Evolutionary conservation across 2,888 invertebrate genomes (phyloP).

Genomic region (Craniophora ligustri): DNA sequence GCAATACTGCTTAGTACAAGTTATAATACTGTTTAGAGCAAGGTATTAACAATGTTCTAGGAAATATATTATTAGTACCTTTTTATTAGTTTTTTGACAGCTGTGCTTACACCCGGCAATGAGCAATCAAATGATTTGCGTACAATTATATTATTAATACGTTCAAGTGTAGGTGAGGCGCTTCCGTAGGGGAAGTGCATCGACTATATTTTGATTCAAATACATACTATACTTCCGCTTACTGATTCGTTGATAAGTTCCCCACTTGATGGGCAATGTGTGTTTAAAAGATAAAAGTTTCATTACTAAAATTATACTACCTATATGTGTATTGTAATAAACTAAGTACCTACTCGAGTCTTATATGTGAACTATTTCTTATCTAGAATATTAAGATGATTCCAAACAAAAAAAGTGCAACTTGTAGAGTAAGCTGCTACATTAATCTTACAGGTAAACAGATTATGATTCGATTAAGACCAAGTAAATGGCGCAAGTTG

Average conservation of each 20-base stretch:
- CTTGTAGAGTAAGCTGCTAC: too few species aligned
- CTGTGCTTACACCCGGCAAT: slow-evolving; percentile 16
- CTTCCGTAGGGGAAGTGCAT: slow-evolving; percentile 83
- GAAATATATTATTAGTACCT: slow-evolving; percentile 7
- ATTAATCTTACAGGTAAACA: slow-evolving; percentile 43
- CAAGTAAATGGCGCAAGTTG: slow-evolving; percentile 68
- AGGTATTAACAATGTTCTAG: too few species aligned
- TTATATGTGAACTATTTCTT: too few species aligned
- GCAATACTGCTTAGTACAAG: too few species aligned
- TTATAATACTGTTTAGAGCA: too few species aligned
- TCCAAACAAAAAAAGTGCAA: neutral
- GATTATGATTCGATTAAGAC: slow-evolving; percentile 41
- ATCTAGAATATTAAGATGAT: too few species aligned
- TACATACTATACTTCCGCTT: slow-evolving; percentile 78
- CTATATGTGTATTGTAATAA: neutral
- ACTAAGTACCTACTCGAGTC: neutral
- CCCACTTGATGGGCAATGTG: slow-evolving; percentile 45
- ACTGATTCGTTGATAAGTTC: slow-evolving; percentile 52
- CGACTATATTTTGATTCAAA: slow-evolving; percentile 82
- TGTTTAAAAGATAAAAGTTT: slow-evolving; percentile 28
- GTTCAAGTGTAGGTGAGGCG: slow-evolving; percentile 63
- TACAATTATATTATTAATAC: slow-evolving; percentile 52
- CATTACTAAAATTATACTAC: slow-evolving; percentile 9
- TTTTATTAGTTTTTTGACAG: slow-evolving; percentile 21
- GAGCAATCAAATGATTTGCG: slow-evolving; percentile 32